These are phyloP conservation scores for Lasioglossum zephyrum DNA, from an alignment of 2,888 invertebrate species.

Conservation along the genomic window DNA sequence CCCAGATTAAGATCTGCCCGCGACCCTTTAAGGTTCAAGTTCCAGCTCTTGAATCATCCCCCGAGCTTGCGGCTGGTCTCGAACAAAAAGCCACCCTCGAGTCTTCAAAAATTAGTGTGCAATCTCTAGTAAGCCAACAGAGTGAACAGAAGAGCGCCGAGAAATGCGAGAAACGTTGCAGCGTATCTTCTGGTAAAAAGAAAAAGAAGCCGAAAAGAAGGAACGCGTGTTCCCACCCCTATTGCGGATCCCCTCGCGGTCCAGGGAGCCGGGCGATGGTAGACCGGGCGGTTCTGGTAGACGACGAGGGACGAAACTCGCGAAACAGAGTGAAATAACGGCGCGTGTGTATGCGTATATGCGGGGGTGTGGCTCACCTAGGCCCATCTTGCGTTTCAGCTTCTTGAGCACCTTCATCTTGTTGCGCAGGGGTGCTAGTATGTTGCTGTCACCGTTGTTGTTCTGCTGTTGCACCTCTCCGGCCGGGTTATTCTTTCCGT, in stretches of 20 bases:
- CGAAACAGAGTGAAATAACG: neutral
- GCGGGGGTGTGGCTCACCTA: slow-evolving; percentile 88
- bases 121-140: neutral
- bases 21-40: slow-evolving; percentile 4
- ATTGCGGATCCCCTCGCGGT: neutral
- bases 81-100: neutral
- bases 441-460: slow-evolving; percentile 78
- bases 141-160: neutral
- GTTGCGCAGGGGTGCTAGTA: slow-evolving; percentile 86
- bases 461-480: slow-evolving; percentile 58
- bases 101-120: slow-evolving; percentile 7
- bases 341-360: neutral
- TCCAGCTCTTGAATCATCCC: neutral
- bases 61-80: neutral
- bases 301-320: neutral
- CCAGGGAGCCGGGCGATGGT: neutral
- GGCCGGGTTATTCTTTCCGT: slow-evolving; percentile 37
- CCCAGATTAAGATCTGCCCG: neutral
- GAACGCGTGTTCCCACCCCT: neutral
- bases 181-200: neutral
- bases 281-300: neutral
- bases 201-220: neutral
- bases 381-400: slow-evolving; percentile 94
- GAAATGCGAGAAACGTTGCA: neutral
- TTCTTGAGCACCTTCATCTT: slow-evolving; percentile 97